These are phyloP conservation scores for Drosophila lacicola DNA, from an alignment of 2,888 invertebrate species.

Conservation along the genomic window DNA sequence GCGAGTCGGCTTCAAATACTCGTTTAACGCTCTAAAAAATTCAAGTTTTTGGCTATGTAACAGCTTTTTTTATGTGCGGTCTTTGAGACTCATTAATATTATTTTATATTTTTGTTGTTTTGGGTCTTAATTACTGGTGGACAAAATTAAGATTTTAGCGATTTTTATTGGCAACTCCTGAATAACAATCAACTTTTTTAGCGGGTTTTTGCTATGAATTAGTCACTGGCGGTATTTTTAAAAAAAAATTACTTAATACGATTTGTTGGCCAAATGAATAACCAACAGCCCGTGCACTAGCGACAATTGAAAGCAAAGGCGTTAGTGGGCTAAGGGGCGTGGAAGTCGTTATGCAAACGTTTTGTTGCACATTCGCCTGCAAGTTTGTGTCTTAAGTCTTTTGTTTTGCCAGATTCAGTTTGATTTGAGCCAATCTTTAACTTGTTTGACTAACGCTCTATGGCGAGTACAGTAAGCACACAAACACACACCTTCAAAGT, in stretches of 20 bases:
- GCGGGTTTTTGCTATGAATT: background rate
- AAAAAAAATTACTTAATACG: constrained; percentile 37
- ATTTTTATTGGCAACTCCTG: background rate
- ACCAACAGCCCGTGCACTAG: constrained; percentile 25
- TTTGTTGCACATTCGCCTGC: constrained; percentile 10
- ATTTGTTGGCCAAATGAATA: constrained; percentile 13
- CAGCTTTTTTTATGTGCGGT: background rate
- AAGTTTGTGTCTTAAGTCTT: constrained; percentile 74
- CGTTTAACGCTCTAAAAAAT: constrained; percentile 20
- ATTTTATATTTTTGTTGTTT: constrained; percentile 3
- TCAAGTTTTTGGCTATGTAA: constrained; percentile 27
- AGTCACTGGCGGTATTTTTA: constrained; percentile 9
- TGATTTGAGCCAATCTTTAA: constrained; percentile 30
- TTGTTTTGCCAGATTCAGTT: constrained; percentile 36
- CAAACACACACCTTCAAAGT: constrained; percentile 37
- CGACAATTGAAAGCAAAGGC: constrained; percentile 51
- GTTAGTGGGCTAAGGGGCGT: constrained; percentile 35
- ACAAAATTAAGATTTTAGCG: background rate
- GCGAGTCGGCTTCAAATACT: constrained; percentile 12
- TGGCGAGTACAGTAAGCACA: constrained; percentile 7
- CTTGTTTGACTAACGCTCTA: constrained; percentile 26
- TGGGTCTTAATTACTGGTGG: background rate
- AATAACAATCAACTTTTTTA: background rate
- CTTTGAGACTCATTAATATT: background rate
- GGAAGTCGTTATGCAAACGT: constrained; percentile 46